Evolutionary conservation across 2,113 vertebrate genomes (phyloP), one percentile per base, ranked within the genome.

Genomic region (Xiphias gladius): DNA sequence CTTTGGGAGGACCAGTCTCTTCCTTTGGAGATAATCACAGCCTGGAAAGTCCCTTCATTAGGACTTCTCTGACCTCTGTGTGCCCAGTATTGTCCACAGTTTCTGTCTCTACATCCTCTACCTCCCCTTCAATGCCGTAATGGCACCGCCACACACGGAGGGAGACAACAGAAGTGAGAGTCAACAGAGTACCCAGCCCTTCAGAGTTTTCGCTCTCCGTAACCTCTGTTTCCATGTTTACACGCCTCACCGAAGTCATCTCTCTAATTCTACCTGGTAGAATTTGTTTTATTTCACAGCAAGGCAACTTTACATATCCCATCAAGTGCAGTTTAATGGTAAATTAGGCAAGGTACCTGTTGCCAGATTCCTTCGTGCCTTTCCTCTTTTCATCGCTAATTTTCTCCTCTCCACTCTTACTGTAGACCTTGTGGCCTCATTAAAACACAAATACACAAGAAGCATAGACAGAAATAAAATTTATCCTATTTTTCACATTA

Each of bases 21-120:
- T 85, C 57, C 76, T 84, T 78, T 62, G n/a, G 68, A 86, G 82
- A 82, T 87, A 87, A 88, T 91, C 88, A 74, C 84, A 80, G 76
- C 24, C 75, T 72, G 66, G 73, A 85, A 83, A 88, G 86, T 75
- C 73, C 75, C 65, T 73, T 91, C 83, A 83, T 88, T 77, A 79
- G 65, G 85, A 89, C 83, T 87, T 64, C 54, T 76, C 80, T 92
- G 85, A 90, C 90, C 92, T 79, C 78, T 57, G 54, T 43, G 85
- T 54, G 75, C 76, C 73, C 70, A 37, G 35, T 3, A 8, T 22
- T 50, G 76, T 83, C 70, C 74, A 28, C 48, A 28, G 35, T 82
- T 68, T 77, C 66, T 72, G 26, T 52, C 62, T 26, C 39, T 14
- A 19, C 30, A 41, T 80, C 46, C 26, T 50, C 24, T 30, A 24